Percentiles rank a stretch among this genome's conserved stretches.
These are phyloP conservation scores for Stramonita haemastoma DNA, from an alignment of 2,888 invertebrate genomes.

Conservation along the genomic window DNA sequence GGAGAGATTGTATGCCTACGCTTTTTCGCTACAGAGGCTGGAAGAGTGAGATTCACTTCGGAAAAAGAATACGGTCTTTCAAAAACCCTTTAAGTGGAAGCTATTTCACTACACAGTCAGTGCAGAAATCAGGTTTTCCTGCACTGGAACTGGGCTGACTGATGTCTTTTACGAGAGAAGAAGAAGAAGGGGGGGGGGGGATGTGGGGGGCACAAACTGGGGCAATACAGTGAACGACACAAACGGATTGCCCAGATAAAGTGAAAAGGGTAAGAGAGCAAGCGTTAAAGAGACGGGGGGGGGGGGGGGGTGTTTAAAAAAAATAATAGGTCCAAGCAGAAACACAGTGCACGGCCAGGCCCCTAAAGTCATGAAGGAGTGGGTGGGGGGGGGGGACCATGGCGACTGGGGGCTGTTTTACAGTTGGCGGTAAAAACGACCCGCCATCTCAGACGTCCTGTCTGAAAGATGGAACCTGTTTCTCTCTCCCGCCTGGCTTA, in stretches of 20 bases:
- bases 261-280: neutral
- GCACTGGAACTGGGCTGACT: no score
- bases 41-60: no score
- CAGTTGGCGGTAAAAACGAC: neutral
- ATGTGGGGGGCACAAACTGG: neutral
- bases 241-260: neutral
- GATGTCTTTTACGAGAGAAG: no score
- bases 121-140: no score
- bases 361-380: no score
- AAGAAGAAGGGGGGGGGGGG: no score
- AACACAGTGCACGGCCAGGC: neutral
- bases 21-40: no score
- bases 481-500: neutral
- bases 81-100: no score
- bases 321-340: neutral
- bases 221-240: neutral
- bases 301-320: neutral
- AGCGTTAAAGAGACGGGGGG: neutral
- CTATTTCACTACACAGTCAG: no score
- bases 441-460: neutral
- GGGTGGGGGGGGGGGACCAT: neutral
- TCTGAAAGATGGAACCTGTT: constrained; percentile 7
- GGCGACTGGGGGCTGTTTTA: neutral
- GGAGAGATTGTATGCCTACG: no score
- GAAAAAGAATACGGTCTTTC: no score